A percentile compares a stretch with the other conserved stretches of the same genome.
phyloP scores from a whole-genome alignment of 2,113 vertebrate genomes.

The Drymodes brunneopygia region DNA sequence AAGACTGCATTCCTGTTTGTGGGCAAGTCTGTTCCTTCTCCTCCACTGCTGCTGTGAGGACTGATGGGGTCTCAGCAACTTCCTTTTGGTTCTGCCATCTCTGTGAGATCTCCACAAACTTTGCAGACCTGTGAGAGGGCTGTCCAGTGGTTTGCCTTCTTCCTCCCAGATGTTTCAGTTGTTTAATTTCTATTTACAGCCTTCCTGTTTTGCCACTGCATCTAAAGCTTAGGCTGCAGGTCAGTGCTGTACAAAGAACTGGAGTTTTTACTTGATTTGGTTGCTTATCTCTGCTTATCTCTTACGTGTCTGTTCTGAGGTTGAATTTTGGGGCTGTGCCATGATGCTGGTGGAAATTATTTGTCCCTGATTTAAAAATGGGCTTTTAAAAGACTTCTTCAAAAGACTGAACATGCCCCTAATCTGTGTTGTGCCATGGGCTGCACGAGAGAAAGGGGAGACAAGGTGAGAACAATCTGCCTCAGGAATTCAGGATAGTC shows the following conservation, averaged over 20 bases:
- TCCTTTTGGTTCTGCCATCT: rapidly evolving
- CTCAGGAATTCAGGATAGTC: not conserved
- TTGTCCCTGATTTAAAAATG: not conserved
- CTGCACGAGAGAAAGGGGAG: rapidly evolving
- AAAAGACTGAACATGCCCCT: rapidly evolving
- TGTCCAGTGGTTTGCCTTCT: not conserved
- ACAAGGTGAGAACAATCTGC: not conserved
- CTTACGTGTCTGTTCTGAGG: not conserved
- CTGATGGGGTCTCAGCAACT: rapidly evolving
- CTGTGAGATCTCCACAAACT: not conserved
- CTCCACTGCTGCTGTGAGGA: not conserved
- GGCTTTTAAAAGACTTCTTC: not conserved
- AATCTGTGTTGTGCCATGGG: not conserved
- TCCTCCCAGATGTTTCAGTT: not conserved
- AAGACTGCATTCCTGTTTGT: not conserved
- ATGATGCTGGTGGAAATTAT: not conserved
- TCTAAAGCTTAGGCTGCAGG: not conserved
- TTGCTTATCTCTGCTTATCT: not conserved
- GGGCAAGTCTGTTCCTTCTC: not conserved
- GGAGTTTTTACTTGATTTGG: not conserved
- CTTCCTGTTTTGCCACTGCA: not conserved
- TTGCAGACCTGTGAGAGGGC: not conserved
- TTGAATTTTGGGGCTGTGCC: not conserved
- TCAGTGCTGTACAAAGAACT: not conserved
- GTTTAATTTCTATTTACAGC: not conserved